Base-by-base conservation (phyloP, 2,888 invertebrate species). In the Tenthredo amoena region DNA sequence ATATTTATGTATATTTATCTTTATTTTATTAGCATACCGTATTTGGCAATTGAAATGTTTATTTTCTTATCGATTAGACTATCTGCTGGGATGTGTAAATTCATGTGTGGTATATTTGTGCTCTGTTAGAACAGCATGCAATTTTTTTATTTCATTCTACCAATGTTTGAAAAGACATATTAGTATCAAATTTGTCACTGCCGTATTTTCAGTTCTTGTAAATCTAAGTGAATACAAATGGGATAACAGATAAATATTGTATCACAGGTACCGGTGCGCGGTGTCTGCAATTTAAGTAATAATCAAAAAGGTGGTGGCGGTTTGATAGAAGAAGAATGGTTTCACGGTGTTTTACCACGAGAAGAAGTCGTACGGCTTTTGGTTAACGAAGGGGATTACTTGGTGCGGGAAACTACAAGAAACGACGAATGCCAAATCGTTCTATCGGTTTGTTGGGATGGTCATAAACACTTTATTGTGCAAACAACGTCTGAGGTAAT, bases 381-480 rank as follows among this genome's bases (percentile, higher is more conserved):
- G 86, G 96, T 97, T n/a, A 96, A 96, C 85, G 98, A 99, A 89
- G 99, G 99, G 0, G 99, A 99, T 93, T 99, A 98, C 94, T 94
- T 99, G 86, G 98, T 99, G 85, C 95, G 99, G 40, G 98, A 99
- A 94, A 99, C 98, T 0, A 98, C 96, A 86, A 95, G 98, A 91
- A 98, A 98, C 91, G 98, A 98, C 91, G 98, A 98, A 91, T 96
- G 97, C 88, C 99, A 99, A 94, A 97, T 98, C 76, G 99, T 99
- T 86, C 94, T 99, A 72, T 99, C 99, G 18, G 99, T 99, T 0
- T 98, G 97, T 93, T 99, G 99, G 99, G 97, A 98, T 86, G 98
- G 98, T 31, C 98, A 99, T 91, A 98, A 98, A 93, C 99, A 99
- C 94, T 99, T 99, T 93, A 99, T 99, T 89, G 98, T 99, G 86